Base-by-base conservation (phyloP, 2,113 vertebrate genomes). In the Ranitomeya variabilis region DNA sequence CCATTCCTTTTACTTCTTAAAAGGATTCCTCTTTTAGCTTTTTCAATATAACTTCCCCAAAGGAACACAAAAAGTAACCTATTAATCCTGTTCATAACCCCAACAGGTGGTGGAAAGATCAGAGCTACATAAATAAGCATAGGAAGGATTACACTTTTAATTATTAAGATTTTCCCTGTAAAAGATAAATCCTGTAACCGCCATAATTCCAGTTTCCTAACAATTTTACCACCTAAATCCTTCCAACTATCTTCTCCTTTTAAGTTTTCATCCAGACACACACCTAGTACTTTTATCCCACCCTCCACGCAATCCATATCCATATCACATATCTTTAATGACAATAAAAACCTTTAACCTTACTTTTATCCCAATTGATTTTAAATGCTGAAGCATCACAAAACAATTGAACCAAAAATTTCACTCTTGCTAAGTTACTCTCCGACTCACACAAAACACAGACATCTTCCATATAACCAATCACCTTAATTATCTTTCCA, bases 401-500 rank as follows among this genome's bases (percentile, higher is more conserved):
- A 62, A 77, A 86, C 0, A 76, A 18, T 0, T 51, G 6, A 7
- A 60, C n/a, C 10, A 37, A 15, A 1, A 86, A n/a, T 4, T 23
- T 77, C 2, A n/a, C 73, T n/a, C 71, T 86, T 21, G 18, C 55
- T 9, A 86, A 11, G 0, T n/a, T n/a, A 11, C 4, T 0, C 23
- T 7, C 2, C 7, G 8, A 6, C 12, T 2, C 5, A 31, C 23
- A 73, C 3, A 76, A 0, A 4, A 85, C 14, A 19, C 8, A 26
- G 0, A 76, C 16, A 21, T 85, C 83, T 45, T 85, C 69, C 69
- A 74, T 85, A 74, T 74, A 85, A 3, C n/a, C 83, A 2, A 85
- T 14, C 2, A 37, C 54, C 76, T 85, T 85, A 1, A 85, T 14
- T 12, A 7, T 0, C 18, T 11, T 74, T 0, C 71, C 55, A 3